phyloP scores from a whole-genome alignment of 2,888 invertebrate genomes.

The Boloria selene region DNA sequence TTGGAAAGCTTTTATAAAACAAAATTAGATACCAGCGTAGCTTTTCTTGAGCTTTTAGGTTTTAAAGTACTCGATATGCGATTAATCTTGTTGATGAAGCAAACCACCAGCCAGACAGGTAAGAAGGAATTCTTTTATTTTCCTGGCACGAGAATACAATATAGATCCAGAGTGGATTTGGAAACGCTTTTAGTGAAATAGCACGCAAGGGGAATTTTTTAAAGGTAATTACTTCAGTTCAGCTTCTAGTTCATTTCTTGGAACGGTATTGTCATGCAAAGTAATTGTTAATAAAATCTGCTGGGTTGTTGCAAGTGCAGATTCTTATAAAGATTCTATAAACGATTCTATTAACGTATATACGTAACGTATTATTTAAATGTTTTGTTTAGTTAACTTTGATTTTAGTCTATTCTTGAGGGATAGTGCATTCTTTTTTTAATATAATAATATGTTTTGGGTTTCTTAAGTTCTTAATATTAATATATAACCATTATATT shows the following conservation, averaged over 20 bases:
- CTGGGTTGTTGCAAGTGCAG: too few relatives aligned
- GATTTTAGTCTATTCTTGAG: too few relatives aligned
- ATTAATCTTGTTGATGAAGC: constrained; percentile 41
- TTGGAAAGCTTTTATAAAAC: not conserved
- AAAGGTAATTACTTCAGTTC: constrained; percentile 44
- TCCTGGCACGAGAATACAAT: constrained; percentile 35
- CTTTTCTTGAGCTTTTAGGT: constrained; percentile 20
- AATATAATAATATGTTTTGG: too few relatives aligned
- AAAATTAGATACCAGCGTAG: constrained; percentile 8
- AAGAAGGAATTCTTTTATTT: constrained; percentile 38
- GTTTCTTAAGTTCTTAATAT: too few relatives aligned
- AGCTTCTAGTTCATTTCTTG: constrained; percentile 35
- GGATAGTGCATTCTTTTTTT: too few relatives aligned
- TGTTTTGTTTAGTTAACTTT: too few relatives aligned
- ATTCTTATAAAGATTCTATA: too few relatives aligned
- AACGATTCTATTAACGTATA: too few relatives aligned
- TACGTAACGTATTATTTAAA: too few relatives aligned
- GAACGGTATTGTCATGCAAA: constrained; percentile 28
- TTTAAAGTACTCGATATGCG: constrained; percentile 26
- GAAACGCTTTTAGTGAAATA: constrained; percentile 46
- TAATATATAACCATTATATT: too few relatives aligned
- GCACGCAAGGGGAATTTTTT: constrained; percentile 44
- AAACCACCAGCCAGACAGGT: constrained; percentile 36
- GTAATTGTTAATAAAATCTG: constrained; percentile 21
- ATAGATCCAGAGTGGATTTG: constrained; percentile 43